Base-by-base conservation (phyloP, 1,140 invertebrate species). In the Venturia canescens region DNA sequence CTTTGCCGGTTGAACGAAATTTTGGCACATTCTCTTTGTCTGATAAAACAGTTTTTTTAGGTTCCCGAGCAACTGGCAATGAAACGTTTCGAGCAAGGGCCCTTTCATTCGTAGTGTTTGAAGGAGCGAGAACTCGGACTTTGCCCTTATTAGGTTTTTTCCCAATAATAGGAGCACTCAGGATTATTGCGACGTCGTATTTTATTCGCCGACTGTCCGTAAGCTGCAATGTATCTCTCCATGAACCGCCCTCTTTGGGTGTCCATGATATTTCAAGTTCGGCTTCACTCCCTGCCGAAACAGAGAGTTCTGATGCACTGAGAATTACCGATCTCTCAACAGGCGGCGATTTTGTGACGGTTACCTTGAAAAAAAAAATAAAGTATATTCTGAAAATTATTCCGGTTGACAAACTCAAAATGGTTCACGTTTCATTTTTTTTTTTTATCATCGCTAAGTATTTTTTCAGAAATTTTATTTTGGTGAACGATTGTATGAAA, bases 221-320 rank as follows among this genome's bases (percentile, higher is more conserved):
- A 18, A 96, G 89, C 82, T 94, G 93, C 23, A 96, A 85, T 1
- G 92, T 94, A 83, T 95, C 94, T 81, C 95, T 91, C 84, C 94
- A 93, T 4, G 93, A 89, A 26, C 94, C 93, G 71, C 90, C 90
- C 74, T 93, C 89, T 38, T 79, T 88, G 0, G 95, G 95, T 15
- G 85, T 92, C 95, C 95, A 96, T 48, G 88, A 85, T 81, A 96
- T 89, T 44, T 92, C 92, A 71, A 96, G 89, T 50, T 87, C 80
- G 71, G 89, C 84, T 82, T 92, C 88, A 84, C 90, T 85, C 82
- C 92, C 80, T 66, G 93, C 86, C 84, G 93, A 79, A 82, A 94
- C 87, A 27, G 83, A 83, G 83, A 89, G 89, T 85, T 94, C 89
- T 83, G 87, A 86, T 88, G 93, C 92, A 60, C 92, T 94, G 2